Base-by-base conservation (phyloP, 2,113 vertebrate genomes). In the Macrotus californicus region DNA sequence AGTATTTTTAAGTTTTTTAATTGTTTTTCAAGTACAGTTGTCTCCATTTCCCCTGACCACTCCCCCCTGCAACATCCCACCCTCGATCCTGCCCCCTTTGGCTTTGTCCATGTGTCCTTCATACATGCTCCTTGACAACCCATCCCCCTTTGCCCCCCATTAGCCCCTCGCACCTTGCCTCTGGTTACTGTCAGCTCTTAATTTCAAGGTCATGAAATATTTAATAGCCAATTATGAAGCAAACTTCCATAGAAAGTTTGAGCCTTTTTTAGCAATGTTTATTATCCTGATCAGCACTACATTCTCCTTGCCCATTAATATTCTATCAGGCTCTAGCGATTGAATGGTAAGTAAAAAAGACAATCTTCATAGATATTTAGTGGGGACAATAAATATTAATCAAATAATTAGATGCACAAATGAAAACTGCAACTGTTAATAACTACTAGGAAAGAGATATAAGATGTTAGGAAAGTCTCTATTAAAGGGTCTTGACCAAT, bases 301-400 rank as follows among this genome's bases (percentile, higher is more conserved):
- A 36, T 79, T 83, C 16, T 91, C 34, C 48, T 89, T 86, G 21
- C 1, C 46, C 21, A 85, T 64, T 77, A 72, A 61, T 81, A 64
- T 80, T 43, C 19, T 61, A 81, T 61, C 54, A 81, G 3, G 29
- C 16, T 95, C 61, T 61, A 91, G 36, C 86, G 19, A 89, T 3
- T 79, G 14, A 93, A 95, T 11, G 56, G 31, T 73, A 16, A 87
- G 89, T n/a, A 43, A 73, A 93, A 93, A 87, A 82, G 83, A 89
- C 41, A 90, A 87, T 4, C 15, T 66, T 80, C 59, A 48, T 12
- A 70, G 14, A 94, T 69, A 73, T 76, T 92, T 92, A 92, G 21
- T 83, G 22, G 12, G 9, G 39, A 54, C 18, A 91, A 54, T 46
- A 31, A 11, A 54, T 94, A 39, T 61, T 93, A 93, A 86, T 67